Evolutionary conservation across 2,113 vertebrate genomes (phyloP).

Genomic region (Aptenodytes forsteri): DNA sequence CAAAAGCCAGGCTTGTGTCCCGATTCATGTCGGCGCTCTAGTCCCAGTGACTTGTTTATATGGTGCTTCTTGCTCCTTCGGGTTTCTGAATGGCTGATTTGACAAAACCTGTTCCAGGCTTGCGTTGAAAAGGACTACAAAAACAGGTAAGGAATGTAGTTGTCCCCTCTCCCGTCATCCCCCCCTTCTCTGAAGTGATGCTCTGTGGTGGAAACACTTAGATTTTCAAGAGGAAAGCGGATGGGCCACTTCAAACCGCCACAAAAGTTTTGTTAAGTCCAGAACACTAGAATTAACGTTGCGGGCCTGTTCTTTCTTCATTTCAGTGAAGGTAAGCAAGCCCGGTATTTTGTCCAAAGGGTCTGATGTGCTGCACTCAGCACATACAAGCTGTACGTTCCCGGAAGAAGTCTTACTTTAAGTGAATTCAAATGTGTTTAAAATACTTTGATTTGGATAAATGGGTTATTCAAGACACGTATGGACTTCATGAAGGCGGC

Average conservation of each 20-base stretch:
- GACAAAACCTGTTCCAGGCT: background rate
- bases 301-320: background rate
- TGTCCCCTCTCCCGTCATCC: background rate
- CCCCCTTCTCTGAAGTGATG: background rate
- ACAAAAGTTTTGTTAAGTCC: too few species aligned
- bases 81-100: background rate
- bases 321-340: background rate
- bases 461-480: accelerated
- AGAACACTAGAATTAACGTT: accelerated
- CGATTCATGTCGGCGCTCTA: accelerated
- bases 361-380: background rate
- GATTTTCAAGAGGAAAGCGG: background rate
- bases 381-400: accelerated
- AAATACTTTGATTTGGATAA: background rate
- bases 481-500: accelerated
- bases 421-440: background rate
- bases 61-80: accelerated
- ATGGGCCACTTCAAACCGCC: accelerated
- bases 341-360: background rate
- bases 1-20: background rate
- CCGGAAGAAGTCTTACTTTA: background rate
- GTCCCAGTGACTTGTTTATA: background rate
- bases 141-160: background rate
- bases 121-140: background rate
- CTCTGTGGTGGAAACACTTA: background rate